phyloP scores from a whole-genome alignment of 2,888 invertebrate species.

The Parnassius glacialis region DNA sequence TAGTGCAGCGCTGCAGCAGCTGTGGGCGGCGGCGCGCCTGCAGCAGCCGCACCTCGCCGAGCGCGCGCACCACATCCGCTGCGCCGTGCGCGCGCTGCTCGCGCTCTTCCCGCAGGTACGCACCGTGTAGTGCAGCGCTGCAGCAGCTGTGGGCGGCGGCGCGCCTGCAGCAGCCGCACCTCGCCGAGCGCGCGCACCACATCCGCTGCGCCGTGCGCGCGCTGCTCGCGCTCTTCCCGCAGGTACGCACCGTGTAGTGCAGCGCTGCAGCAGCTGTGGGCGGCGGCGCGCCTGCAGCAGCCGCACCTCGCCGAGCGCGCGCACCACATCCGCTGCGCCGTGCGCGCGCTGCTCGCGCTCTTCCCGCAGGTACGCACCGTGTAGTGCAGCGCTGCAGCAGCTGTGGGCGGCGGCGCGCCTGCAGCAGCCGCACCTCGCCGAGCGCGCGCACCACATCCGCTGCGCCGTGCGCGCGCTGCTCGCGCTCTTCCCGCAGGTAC shows the following conservation, averaged over 20 bases:
- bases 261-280: slow-evolving; percentile 87
- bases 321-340: slow-evolving; percentile 86
- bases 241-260: slow-evolving; percentile 24
- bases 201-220: slow-evolving; percentile 83
- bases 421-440: slow-evolving; percentile 63
- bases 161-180: slow-evolving; percentile 79
- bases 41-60: slow-evolving; percentile 63
- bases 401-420: slow-evolving; percentile 90
- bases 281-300: slow-evolving; percentile 86
- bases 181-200: slow-evolving; percentile 80
- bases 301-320: slow-evolving; percentile 71
- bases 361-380: slow-evolving; percentile 34
- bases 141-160: slow-evolving; percentile 91
- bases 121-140: slow-evolving; percentile 46
- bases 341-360: slow-evolving; percentile 32
- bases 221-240: slow-evolving; percentile 37
- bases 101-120: slow-evolving; percentile 37
- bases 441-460: slow-evolving; percentile 85
- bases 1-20: slow-evolving; percentile 89
- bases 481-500: slow-evolving; percentile 37
- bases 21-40: slow-evolving; percentile 90
- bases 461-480: slow-evolving; percentile 71
- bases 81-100: slow-evolving; percentile 70
- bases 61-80: slow-evolving; percentile 85
- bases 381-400: slow-evolving; percentile 78